Conservation (phyloP, 2,888 invertebrate genomes). For the Dorcus hopei region DNA sequence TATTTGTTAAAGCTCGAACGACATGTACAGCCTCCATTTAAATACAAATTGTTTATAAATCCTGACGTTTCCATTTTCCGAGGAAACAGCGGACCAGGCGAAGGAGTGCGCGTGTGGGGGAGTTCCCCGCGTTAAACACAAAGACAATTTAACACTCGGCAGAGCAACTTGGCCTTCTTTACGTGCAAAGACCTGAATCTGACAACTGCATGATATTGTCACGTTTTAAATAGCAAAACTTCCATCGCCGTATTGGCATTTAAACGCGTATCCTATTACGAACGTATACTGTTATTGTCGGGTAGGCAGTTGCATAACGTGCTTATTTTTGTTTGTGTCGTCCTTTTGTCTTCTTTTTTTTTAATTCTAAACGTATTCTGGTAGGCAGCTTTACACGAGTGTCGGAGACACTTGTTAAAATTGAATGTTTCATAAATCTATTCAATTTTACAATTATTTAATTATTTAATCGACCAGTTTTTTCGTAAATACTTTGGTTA, state of each 20-base stretch:
- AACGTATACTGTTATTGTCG: too few species aligned
- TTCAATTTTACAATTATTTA: too few species aligned
- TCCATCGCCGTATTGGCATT: conserved; percentile 2
- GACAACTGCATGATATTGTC: conserved; percentile 41
- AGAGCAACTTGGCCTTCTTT: conserved; percentile 34
- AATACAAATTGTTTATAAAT: conserved; percentile 35
- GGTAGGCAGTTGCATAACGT: too few species aligned
- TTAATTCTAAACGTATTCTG: too few species aligned
- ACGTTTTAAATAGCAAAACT: conserved; percentile 34
- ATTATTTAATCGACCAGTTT: too few species aligned
- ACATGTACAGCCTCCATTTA: conserved; percentile 24
- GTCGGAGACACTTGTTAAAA: too few species aligned
- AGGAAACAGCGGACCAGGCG: conserved; percentile 23
- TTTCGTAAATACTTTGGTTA: too few species aligned
- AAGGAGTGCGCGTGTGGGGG: neutral
- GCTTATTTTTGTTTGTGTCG: too few species aligned
- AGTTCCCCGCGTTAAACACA: conserved; percentile 7
- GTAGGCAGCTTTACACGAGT: too few species aligned
- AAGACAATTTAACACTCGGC: conserved; percentile 16
- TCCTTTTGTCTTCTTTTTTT: too few species aligned
- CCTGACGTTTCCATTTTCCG: conserved; percentile 38
- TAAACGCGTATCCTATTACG: neutral
- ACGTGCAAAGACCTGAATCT: conserved; percentile 38
- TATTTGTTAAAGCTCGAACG: neutral
- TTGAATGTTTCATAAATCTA: too few species aligned